Base-by-base conservation (phyloP, 2,888 invertebrate species). In the Xestia xanthographa region DNA sequence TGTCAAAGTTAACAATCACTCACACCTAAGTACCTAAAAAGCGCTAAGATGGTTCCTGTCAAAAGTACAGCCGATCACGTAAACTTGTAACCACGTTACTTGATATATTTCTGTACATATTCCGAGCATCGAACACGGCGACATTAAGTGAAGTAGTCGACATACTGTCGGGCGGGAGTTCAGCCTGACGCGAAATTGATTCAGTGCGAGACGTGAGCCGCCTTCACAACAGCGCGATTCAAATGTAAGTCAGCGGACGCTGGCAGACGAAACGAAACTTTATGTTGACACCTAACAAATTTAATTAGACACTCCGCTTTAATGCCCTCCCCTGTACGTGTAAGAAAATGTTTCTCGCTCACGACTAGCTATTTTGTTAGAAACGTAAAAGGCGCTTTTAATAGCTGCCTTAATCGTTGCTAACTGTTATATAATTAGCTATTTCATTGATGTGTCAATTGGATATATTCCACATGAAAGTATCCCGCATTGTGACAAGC, bases 151-250 rank as follows among this genome's bases (percentile, higher is more conserved):
- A 89, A 93, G 86, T 88, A 86, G 87, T 83, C 86, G 82, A 87
- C 88, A 88, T 85, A 86, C 88, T 91, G 92, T 91, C 92, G 92
- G 88, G 92, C 90, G 77, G 83, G 90, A 92, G 92, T 91, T 86
- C 88, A 89, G 92, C 88, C 93, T 94, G 94, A 95, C 95, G 93
- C 92, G 93, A 94, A 96, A 96, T 95, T 96, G 96, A 96, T 96
- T 95, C 95, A 96, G 93, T 93, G 92, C 89, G 88, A 84, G 92
- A 95, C 96, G 96, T 96, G 96, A 92, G 91, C 84, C 80, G 95
- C 93, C 92, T 96, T 90, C 92, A 90, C 89, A 93, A 93, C 90
- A 80, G 80, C 86, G 87, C 91, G 91, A 94, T 94, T 94, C 94
- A 95, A 95, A 95, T 94, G 94, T 94, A 93, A 91, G 90, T 92